Evolutionary conservation across 2,888 invertebrate genomes (phyloP).

Genomic region (Eremobia ochroleuca): DNA sequence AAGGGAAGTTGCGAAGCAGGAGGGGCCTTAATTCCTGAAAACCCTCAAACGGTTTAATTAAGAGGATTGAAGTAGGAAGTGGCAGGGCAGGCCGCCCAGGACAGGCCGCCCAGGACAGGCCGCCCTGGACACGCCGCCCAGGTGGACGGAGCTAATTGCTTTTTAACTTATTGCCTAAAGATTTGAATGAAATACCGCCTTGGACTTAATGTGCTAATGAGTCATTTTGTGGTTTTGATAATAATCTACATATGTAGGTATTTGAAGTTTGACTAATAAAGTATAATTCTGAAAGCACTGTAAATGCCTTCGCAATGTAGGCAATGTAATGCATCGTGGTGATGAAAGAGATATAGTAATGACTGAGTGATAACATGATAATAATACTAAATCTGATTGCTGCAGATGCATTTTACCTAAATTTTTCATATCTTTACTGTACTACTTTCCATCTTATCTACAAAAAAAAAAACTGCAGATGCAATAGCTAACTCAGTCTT

Average conservation of each 20-base stretch:
- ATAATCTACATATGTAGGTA: neutral
- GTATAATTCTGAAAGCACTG: neutral
- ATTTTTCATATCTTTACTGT: neutral
- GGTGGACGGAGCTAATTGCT: slow-evolving; percentile 56
- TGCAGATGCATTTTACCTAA: neutral
- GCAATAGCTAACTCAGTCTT: slow-evolving; percentile 4
- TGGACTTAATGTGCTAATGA: slow-evolving; percentile 12
- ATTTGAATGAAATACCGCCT: slow-evolving; percentile 36
- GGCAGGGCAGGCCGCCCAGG: slow-evolving; percentile 56
- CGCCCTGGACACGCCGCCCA: slow-evolving; percentile 44
- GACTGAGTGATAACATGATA: neutral
- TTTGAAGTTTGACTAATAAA: neutral
- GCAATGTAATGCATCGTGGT: neutral
- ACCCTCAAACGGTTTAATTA: slow-evolving; percentile 77
- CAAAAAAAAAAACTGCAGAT: slow-evolving; percentile 1
- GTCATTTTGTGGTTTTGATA: slow-evolving; percentile 20
- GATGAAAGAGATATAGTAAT: neutral
- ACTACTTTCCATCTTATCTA: neutral
- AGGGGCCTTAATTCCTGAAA: slow-evolving; percentile 72
- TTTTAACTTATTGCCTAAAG: slow-evolving; percentile 60
- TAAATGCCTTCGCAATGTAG: too few relatives aligned
- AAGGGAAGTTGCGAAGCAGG: slow-evolving; percentile 73
- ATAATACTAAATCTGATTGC: neutral
- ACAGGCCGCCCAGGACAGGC: slow-evolving; percentile 51
- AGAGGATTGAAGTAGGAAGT: slow-evolving; percentile 72